Base-by-base conservation (phyloP, 2,113 vertebrate genomes). In the Bufo bufo region DNA sequence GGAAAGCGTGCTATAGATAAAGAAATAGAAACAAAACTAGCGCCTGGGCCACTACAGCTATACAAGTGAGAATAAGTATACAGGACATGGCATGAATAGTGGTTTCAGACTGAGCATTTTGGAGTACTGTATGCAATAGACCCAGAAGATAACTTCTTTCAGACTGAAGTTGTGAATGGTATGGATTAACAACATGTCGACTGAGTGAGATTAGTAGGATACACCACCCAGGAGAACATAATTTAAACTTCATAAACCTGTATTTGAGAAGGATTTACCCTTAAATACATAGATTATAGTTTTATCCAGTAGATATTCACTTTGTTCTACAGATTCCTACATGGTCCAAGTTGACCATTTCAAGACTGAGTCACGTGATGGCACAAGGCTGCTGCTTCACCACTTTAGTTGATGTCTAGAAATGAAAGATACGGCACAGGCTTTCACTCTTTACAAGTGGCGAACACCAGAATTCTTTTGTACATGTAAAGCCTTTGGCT, bases 381-480 rank as follows among this genome's bases (percentile, higher is more conserved):
- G 97, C 97, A 96, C 97, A 96, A 96, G 97, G 97, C 95, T 96
- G 96, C 94, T 96, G 93, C 93, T 95, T 93, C 78, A 69, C 94
- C 93, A 94, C 94, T 93, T 84, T 94, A 94, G 95, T 90, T 90
- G 90, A 96, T 96, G 96, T 97, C 95, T 95, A 94, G 92, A 91
- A 93, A 94, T 97, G 93, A 98, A 97, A 98, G 95, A 89, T 80
- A 33, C 33, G 33, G 33, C 33, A 87, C 75, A 74, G 92, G 93
- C 94, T 92, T 93, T 93, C 94, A 93, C 93, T 91, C 84, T 81
- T 92, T 2, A 95, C 93, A 93, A 96, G 96, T 93, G 92, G 91
- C 93, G 91, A 90, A 91, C 0, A 92, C 80, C 71, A 47, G 20
- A 77, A 81, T 90, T 80, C 90, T 90, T 90, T 90, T 91, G 89